These are phyloP conservation scores for Nansenia antarctica DNA, from an alignment of 2,113 vertebrate genomes.

Conservation along the genomic window DNA sequence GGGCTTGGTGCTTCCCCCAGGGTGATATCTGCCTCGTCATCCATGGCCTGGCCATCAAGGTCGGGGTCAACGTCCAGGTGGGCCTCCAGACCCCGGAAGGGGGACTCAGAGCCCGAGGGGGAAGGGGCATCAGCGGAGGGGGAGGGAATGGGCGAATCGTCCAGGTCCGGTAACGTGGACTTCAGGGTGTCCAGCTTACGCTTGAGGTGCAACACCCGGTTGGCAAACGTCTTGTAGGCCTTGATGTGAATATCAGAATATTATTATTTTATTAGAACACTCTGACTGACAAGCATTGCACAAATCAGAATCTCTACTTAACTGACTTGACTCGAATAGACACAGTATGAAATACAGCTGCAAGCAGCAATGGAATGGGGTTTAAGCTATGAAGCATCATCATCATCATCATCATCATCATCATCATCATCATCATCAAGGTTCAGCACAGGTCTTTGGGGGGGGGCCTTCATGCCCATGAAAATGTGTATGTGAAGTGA, in stretches of 20 bases:
- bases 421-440: too few relatives aligned
- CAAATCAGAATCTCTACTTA: too few relatives aligned
- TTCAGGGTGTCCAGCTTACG: conserved; percentile 93
- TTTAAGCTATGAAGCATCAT: too few relatives aligned
- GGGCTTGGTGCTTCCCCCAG: conserved; percentile 62
- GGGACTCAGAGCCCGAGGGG: conserved; percentile 92
- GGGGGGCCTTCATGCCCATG: too few relatives aligned
- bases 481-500: too few relatives aligned
- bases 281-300: too few relatives aligned
- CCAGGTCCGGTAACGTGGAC: conserved; percentile 84
- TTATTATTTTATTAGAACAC: too few relatives aligned
- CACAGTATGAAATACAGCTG: too few relatives aligned
- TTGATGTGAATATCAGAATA: conserved; percentile 53
- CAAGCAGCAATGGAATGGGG: too few relatives aligned
- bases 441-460: too few relatives aligned
- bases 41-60: conserved; percentile 66
- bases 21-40: conserved; percentile 63
- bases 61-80: conserved; percentile 54
- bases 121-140: conserved; percentile 92
- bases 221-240: conserved; percentile 97
- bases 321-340: too few relatives aligned
- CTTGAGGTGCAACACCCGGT: conserved; percentile 91
- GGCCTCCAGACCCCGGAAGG: conserved; percentile 84
- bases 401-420: too few relatives aligned
- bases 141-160: conserved; percentile 93